phyloP scores from a whole-genome alignment of 2,113 vertebrate genomes.

The Istiophorus platypterus region DNA sequence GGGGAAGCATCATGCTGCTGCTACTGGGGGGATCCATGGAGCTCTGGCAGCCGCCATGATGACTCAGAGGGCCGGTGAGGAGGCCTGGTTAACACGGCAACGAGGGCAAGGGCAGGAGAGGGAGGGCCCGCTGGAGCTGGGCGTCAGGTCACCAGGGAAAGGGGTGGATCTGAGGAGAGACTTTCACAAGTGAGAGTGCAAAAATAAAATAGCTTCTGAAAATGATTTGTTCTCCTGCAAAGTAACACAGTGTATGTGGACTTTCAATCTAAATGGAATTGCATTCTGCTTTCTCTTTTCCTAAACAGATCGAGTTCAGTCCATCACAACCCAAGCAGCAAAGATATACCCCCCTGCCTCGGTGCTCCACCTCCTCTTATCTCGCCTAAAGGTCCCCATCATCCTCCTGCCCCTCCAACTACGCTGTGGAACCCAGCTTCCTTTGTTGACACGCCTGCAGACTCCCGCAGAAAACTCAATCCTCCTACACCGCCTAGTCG shows the following conservation, averaged over 20 bases:
- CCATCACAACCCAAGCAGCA: slow-evolving; percentile 85
- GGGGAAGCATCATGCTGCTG: slow-evolving; percentile 71
- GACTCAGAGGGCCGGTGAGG: slow-evolving; percentile 92
- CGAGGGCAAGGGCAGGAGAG: slow-evolving; percentile 93
- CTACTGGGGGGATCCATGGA: slow-evolving; percentile 78
- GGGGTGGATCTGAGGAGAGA: slow-evolving; percentile 86
- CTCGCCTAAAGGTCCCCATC: slow-evolving; percentile 91
- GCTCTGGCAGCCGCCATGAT: slow-evolving; percentile 88
- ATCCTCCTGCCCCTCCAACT: slow-evolving; percentile 80
- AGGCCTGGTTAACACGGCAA: slow-evolving; percentile 93
- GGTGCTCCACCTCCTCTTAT: slow-evolving; percentile 95
- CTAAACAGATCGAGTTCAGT: slow-evolving; percentile 82
- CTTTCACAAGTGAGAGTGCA: slow-evolving; percentile 85
- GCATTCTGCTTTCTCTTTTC: slow-evolving; percentile 2
- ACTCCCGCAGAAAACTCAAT: slow-evolving; percentile 82
- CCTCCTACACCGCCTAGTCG: slow-evolving; percentile 77
- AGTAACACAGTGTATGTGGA: not conserved
- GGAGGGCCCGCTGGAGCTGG: slow-evolving; percentile 91
- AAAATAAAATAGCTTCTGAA: not conserved
- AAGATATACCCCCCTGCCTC: slow-evolving; percentile 88
- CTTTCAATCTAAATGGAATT: not conserved
- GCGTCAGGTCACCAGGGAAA: slow-evolving; percentile 85
- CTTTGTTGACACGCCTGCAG: slow-evolving; percentile 87
- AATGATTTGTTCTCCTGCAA: not conserved
- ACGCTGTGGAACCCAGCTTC: slow-evolving; percentile 96